A percentile compares a stretch with the other conserved stretches of the same genome.
Evolutionary conservation across 2,113 vertebrate genomes (phyloP).

Genomic region (Barbus barbus): DNA sequence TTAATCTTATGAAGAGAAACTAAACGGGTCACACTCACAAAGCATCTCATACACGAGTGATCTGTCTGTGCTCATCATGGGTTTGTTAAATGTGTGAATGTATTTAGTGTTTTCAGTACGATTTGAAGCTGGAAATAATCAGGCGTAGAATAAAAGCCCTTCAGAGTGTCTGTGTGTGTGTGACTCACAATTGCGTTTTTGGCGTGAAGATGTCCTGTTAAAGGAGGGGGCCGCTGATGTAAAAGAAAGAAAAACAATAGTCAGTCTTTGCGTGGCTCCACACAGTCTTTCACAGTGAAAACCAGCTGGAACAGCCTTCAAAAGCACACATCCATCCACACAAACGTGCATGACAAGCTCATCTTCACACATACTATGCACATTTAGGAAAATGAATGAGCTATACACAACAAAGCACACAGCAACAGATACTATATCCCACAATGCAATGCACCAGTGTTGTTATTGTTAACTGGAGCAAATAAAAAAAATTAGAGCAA

Average conservation of each 20-base stretch:
- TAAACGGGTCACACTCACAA: neutral
- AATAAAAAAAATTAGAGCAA: neutral
- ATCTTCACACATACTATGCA: no score
- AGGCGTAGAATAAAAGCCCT: neutral
- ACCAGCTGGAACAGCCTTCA: neutral
- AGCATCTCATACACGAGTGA: neutral
- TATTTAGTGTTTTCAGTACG: neutral
- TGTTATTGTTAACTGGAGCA: neutral
- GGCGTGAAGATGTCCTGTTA: slow-evolving; percentile 68
- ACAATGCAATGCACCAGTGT: neutral
- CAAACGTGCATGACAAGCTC: neutral
- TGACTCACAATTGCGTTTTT: slow-evolving; percentile 65
- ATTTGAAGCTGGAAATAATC: neutral
- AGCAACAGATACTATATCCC: neutral
- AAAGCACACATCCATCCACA: no score
- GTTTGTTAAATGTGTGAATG: neutral
- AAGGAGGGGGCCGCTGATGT: slow-evolving; percentile 48
- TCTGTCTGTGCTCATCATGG: neutral
- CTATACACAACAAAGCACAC: neutral
- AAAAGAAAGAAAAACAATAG: slow-evolving; percentile 57
- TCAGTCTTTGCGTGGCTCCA: slow-evolving; percentile 7
- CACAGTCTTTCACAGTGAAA: neutral
- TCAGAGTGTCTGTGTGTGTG: neutral
- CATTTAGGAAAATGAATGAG: no score
- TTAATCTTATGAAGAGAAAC: neutral